Conservation (phyloP, 2,797 vertebrate genomes). For the Lepilemur septentrionalis region DNA sequence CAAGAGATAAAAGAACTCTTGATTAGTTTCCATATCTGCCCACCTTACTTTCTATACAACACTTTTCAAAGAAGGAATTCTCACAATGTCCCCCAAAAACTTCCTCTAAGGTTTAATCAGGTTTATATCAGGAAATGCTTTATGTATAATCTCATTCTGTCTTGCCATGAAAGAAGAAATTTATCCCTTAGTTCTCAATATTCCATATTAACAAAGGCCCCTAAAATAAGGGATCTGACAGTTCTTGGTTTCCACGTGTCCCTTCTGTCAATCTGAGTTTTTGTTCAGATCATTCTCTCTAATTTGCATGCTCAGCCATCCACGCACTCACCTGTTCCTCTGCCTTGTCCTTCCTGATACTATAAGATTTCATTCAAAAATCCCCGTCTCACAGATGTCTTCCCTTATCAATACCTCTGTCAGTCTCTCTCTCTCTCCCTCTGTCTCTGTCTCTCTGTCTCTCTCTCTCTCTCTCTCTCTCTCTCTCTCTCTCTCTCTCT, state of each 20-base stretch:
- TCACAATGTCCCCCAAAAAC: neutral
- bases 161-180: neutral
- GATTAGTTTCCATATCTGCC: neutral
- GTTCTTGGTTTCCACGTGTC: neutral
- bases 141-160: constrained; percentile 6
- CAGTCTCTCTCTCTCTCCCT: too few relatives aligned
- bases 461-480: too few relatives aligned
- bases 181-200: neutral
- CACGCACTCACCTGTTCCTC: neutral
- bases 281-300: neutral
- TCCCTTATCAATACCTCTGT: neutral
- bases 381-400: neutral
- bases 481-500: too few relatives aligned
- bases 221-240: neutral
- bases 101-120: neutral
- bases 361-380: neutral
- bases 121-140: constrained; percentile 9
- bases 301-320: neutral
- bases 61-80: constrained; percentile 4
- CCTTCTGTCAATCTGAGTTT: neutral
- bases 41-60: neutral
- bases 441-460: too few relatives aligned
- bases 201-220: neutral
- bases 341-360: neutral
- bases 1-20: constrained; percentile 1